Evolutionary conservation across 2,888 invertebrate species (phyloP), one percentile per base, ranked within the genome.

Genomic region (Spisula subtruncata): DNA sequence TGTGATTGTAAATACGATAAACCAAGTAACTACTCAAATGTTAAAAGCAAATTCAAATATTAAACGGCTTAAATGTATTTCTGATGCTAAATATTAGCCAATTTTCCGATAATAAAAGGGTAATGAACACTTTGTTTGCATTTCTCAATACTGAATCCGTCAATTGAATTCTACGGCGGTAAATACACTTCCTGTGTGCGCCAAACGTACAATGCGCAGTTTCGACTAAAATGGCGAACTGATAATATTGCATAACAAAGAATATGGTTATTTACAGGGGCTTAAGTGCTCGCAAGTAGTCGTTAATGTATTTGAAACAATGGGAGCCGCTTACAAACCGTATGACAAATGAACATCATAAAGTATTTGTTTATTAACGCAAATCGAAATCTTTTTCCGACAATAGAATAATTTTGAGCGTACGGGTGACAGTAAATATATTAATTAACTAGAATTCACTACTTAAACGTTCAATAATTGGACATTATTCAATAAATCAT

Each of bases 291-390:
- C 84, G 32, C 82, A 75, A 91, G 81, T 82, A 81, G 81, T 66
- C 79, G 86, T 81, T 90, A 91, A 91, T 90, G 91, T 86, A 81
- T 86, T 80, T 51, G 54, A 90, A 82, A 90, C 90, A 90, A 90
- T 81, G 32, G 12, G 83, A 56, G 41, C 83, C 75, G 79, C 54
- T 75, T 54, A 83, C 80, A 18, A 81, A 79, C 83, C 48, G 46
- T 71, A 56, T 86, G 75, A 85, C 83, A 86, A 88, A 85, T 86
- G 90, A 90, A 66, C 88, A 83, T 81, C 80, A 66, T 87, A 85
- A 85, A 85, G 85, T 85, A 56, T 85, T 79, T 85, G 71, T 85
- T 85, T 85, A 85, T 85, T 80, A 80, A 80, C 79, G 80, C 80
- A 85, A 85, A 85, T 85, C 80, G 79, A 56, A 54, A 29, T 35